Base-by-base conservation (phyloP, 2,888 invertebrate species). In the Ferrisia virgata region DNA sequence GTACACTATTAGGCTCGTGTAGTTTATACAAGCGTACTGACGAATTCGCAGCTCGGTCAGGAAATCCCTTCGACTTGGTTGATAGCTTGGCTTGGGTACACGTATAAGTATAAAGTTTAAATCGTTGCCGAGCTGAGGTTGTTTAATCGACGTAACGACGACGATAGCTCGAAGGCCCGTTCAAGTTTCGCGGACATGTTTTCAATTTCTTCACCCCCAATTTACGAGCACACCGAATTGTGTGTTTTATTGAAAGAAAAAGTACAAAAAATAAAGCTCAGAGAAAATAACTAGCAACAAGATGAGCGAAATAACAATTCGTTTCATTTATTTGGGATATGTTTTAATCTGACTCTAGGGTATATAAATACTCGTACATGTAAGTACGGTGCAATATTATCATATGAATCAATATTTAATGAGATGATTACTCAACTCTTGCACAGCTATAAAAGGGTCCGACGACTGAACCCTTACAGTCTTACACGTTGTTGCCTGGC, bases 181-280 rank as follows among this genome's bases (percentile, higher is more conserved):
- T 9, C 11, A 25, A 25, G 11, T 22, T 58, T 25, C 28, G 36
- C 36, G 36, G 36, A 36, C 5, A 47, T 72, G 72, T 72, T 33
- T 72, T 72, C 72, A n/a, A 72, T 72, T 72, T 72, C 72, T 72
- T 72, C 72, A n/a, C 72, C n/a, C 72, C 72, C 72, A 72, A 72
- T 72, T 72, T 72, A 72, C 28, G 72, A 72, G 72, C 33, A 33
- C 4, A 9, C 22, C 13, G 28, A 28, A 28, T 5, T 47, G 15
- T 6, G 72, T 1, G 18, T 72, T 72, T 72, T 72, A 72, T 72
- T 72, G 72, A 72, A 72, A 72, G 13, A 58, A 22, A 15, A 25
- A 11, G 58, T 39, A 53, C 15, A 53, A 11, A n/a, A 9, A 53
- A 11, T 4, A 53, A 53, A 53, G 4, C n/a, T n/a, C n/a, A n/a